Percentiles rank a stretch among this genome's conserved stretches.
Evolutionary conservation across 2,797 vertebrate genomes (phyloP).

Genomic region (Sebastes aleutianus): DNA sequence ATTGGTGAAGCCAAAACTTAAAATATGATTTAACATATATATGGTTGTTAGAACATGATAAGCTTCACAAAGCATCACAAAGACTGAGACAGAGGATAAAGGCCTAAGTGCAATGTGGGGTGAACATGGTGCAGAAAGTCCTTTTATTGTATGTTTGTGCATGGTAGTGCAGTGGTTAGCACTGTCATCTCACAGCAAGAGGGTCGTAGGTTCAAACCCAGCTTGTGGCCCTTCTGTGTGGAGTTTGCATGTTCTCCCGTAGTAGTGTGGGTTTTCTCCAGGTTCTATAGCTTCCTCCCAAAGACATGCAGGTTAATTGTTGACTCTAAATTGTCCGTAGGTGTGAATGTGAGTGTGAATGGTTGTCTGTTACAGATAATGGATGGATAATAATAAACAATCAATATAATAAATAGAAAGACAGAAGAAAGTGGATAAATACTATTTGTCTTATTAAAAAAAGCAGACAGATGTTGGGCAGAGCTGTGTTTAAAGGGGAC

Average conservation of each 20-base stretch:
- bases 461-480: not conserved
- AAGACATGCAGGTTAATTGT: too few relatives aligned
- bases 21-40: not conserved
- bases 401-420: not conserved
- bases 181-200: too few relatives aligned
- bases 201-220: rapidly evolving
- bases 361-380: too few relatives aligned
- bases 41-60: not conserved
- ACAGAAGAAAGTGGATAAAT: not conserved
- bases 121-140: not conserved
- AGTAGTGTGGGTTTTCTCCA: rapidly evolving
- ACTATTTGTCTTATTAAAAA: not conserved
- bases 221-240: too few relatives aligned
- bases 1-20: not conserved
- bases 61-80: not conserved
- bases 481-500: not conserved
- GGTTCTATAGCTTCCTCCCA: too few relatives aligned
- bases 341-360: too few relatives aligned
- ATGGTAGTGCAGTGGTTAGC: rapidly evolving
- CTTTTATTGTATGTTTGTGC: not conserved
- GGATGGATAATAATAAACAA: not conserved
- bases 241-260: too few relatives aligned
- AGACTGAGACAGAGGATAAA: not conserved
- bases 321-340: too few relatives aligned
- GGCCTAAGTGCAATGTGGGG: not conserved